These are phyloP conservation scores for Sclerurus mexicanus DNA, from an alignment of 2,113 vertebrate genomes.

Conservation along the genomic window DNA sequence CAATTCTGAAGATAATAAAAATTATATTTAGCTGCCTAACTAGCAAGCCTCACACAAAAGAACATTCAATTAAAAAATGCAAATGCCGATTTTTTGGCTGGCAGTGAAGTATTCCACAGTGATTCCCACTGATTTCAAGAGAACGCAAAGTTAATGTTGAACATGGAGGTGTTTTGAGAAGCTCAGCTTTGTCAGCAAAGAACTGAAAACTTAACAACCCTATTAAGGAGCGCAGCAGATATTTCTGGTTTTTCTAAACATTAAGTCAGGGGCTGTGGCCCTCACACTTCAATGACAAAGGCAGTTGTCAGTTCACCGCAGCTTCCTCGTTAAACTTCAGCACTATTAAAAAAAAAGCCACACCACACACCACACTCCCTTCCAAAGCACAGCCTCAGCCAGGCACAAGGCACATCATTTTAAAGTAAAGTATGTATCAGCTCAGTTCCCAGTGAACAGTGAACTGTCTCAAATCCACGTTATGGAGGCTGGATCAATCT, in stretches of 20 bases:
- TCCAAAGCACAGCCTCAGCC: conserved; percentile 22
- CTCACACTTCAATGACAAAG: conserved; percentile 9
- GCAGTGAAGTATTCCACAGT: conserved; percentile 29
- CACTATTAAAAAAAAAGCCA: neutral
- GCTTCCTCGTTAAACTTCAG: neutral
- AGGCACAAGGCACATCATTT: conserved; percentile 52
- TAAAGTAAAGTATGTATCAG: conserved; percentile 68
- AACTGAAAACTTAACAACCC: conserved; percentile 19
- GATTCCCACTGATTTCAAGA: conserved; percentile 44
- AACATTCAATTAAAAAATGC: conserved; percentile 53
- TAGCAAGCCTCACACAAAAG: conserved; percentile 43
- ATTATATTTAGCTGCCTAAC: conserved; percentile 49
- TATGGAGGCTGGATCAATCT: conserved; percentile 80
- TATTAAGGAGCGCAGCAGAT: neutral
- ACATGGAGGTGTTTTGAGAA: conserved; percentile 7
- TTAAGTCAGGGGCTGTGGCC: neutral
- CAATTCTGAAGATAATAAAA: conserved; percentile 45
- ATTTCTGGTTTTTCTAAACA: neutral
- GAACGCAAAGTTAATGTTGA: conserved; percentile 34
- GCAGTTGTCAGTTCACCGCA: neutral
- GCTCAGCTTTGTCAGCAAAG: conserved; percentile 28
- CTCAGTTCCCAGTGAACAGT: conserved; percentile 80
- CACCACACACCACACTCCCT: neutral
- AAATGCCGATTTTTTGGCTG: conserved; percentile 50
- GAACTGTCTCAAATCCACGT: conserved; percentile 85